Conservation (phyloP, 2,113 vertebrate genomes). For the Heloderma charlesbogerti region DNA sequence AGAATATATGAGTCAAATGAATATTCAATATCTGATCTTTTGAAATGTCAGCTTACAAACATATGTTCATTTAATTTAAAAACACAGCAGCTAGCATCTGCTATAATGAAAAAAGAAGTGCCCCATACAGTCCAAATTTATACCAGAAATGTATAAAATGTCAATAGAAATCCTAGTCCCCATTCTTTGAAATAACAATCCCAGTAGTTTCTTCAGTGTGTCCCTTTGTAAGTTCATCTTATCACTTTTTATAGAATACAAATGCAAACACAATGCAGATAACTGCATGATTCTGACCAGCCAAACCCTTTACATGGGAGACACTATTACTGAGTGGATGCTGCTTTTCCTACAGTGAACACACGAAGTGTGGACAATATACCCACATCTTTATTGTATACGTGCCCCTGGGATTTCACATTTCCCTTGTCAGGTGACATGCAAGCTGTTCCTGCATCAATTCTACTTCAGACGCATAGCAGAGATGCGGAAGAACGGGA, state of each 20-base stretch:
- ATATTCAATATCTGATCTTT: neutral
- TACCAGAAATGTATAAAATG: constrained; percentile 47
- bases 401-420: neutral
- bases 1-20: neutral
- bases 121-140: constrained; percentile 35
- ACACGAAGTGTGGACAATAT: neutral
- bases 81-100: neutral
- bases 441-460: neutral
- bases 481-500: neutral
- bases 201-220: neutral
- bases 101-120: constrained; percentile 49
- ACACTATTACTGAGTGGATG: neutral
- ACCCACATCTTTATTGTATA: neutral
- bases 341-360: neutral
- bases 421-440: neutral
- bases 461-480: neutral
- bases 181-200: neutral
- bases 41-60: neutral
- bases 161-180: neutral
- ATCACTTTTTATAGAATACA: neutral
- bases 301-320: neutral
- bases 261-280: neutral
- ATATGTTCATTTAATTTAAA: constrained; percentile 31
- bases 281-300: neutral
- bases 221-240: neutral